Evolutionary conservation across 2,888 invertebrate species (phyloP), one percentile per base, ranked within the genome.

Genomic region (Griposia aprilina): DNA sequence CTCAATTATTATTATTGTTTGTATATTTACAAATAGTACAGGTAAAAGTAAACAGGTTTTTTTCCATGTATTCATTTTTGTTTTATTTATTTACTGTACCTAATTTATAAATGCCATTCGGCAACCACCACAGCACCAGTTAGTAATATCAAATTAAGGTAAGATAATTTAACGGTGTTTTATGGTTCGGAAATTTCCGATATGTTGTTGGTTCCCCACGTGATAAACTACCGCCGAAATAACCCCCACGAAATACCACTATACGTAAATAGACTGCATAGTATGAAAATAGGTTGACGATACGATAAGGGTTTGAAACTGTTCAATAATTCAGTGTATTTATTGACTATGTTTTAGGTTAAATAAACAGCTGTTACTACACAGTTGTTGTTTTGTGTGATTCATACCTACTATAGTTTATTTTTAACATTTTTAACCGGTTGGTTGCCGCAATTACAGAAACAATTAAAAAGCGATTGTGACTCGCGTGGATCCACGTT

Each of bases 161-260:
- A 83, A 78, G 70, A 89, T 84, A 87, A 90, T 81, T 87, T 89
- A 88, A 72, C 76, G 74, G 84, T 85, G 89, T 87, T 93, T 92
- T 91, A 94, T 94, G 91, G 92, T 87, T 90, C 79, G 91, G 91
- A 93, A 93, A 89, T 86, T 78, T 59, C 85, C 89, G 91, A 93
- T 93, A 92, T 86, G 78, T 67, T 77, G n/a, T 71, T 66, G 62
- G 80, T 85, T 89, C 85, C 89, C 90, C 83, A 83, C 65, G 81
- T 89, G 88, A 91, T 91, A 91, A 90, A 84, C 87, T 86, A 76
- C 82, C 86, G 79, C 84, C 10, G 30, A 76, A 81, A 82, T 69
- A 83, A 36, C 70, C 82, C 76, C 57, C 50, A 76, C 66, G 26
- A 65, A 87, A 87, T 85, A 66, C 77, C 66, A 36, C 36, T 45